phyloP scores from a whole-genome alignment of 2,113 vertebrate species.

The Chloebia gouldiae region DNA sequence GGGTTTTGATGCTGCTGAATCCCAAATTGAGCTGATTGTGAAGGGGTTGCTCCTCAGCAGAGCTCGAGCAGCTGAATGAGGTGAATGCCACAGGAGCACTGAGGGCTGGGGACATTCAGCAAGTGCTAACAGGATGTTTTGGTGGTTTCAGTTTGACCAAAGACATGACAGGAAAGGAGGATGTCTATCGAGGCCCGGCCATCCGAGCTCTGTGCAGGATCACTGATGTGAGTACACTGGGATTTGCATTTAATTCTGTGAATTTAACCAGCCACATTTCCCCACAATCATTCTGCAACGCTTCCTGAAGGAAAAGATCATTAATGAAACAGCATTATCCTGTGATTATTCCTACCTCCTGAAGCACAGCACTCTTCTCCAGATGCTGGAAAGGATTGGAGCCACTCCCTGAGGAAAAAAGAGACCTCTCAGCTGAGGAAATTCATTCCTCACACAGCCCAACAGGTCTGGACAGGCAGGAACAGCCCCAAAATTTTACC shows the following conservation, averaged over 20 bases:
- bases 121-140: not conserved
- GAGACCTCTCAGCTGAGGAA: not conserved
- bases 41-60: not conserved
- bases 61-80: not conserved
- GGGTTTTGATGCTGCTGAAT: too few relatives aligned
- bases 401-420: constrained; percentile 82
- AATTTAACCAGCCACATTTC: not conserved
- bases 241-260: accelerated
- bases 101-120: accelerated
- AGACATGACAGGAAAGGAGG: constrained; percentile 99
- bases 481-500: not conserved
- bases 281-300: not conserved
- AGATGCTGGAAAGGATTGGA: constrained; percentile 97
- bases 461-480: not conserved
- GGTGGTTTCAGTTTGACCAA: constrained; percentile 86
- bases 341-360: constrained; percentile 81
- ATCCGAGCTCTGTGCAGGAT: constrained; percentile 97
- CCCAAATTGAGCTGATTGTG: not conserved
- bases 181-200: constrained; percentile 92
- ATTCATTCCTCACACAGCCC: accelerated
- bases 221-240: constrained; percentile 89
- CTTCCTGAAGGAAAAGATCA: not conserved
- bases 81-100: not conserved
- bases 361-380: constrained; percentile 96
- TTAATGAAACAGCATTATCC: not conserved